phyloP scores from a whole-genome alignment of 2,888 invertebrate genomes.

The Athrips mouffetella region DNA sequence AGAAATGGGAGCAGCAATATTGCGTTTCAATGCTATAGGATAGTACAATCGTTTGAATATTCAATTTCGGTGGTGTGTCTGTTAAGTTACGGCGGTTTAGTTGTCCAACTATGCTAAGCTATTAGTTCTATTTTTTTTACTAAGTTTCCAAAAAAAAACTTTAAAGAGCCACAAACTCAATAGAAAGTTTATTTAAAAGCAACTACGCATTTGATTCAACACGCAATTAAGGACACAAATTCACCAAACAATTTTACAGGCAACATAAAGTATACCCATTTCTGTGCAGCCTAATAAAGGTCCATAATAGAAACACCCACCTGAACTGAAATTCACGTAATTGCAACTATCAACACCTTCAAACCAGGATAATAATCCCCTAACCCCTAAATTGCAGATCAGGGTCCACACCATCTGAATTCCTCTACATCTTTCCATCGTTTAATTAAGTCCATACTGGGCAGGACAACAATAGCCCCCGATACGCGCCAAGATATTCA shows the following conservation, averaged over 20 bases:
- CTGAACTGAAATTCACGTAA: slow-evolving; percentile 1
- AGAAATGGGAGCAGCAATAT: slow-evolving; percentile 3
- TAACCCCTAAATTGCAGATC: too few species aligned
- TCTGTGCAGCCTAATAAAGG: background rate
- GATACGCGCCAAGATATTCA: slow-evolving; percentile 75
- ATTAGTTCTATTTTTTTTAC: too few species aligned
- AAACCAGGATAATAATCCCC: slow-evolving; percentile 20
- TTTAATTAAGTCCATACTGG: slow-evolving; percentile 77
- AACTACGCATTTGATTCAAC: too few species aligned
- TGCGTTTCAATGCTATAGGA: background rate
- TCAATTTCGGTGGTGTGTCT: slow-evolving; percentile 6
- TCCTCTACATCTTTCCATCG: slow-evolving; percentile 66
- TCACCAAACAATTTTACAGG: background rate
- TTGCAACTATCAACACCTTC: slow-evolving; percentile 36
- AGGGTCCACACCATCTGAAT: slow-evolving; percentile 54
- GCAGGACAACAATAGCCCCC: slow-evolving; percentile 64
- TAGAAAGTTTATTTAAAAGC: too few species aligned
- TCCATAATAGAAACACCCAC: background rate
- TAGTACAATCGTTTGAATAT: slow-evolving; percentile 6
- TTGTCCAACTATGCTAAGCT: too few species aligned
- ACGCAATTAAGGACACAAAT: too few species aligned
- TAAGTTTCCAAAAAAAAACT: too few species aligned
- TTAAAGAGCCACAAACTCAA: too few species aligned
- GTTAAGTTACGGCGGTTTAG: background rate
- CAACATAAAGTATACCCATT: background rate